Evolutionary conservation across 2,113 vertebrate genomes (phyloP), one percentile per base, ranked within the genome.

Genomic region (Syngnathus floridae): DNA sequence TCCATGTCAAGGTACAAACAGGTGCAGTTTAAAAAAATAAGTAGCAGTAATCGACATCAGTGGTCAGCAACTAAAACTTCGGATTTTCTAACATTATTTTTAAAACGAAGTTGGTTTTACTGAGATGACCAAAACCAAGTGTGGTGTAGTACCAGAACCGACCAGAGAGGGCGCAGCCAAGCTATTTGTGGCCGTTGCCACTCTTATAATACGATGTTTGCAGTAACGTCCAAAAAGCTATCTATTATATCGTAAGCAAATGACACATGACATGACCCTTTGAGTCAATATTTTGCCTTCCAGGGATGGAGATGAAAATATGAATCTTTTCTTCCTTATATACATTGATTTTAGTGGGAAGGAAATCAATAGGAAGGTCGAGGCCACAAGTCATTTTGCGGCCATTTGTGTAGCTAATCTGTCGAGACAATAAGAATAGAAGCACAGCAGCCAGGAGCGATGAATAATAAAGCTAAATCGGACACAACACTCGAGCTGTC

Each of bases 251-350:
- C 16, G 26, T 7, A 35, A 35, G 54, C 13, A 35, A 56, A 56
- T 85, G 83, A 85, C 74, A 86, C 70, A 66, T 74, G 70, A 81
- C 76, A 84, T 70, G 48, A 81, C 85, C 78, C 69, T 76, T 74
- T 64, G 60, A 78, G 77, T 83, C 76, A 36, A 78, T 78, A 62
- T 62, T 71, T 67, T 65, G 74, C 70, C 70, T 76, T 86, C 87
- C 88, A 83, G 56, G 78, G 80, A n/a, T 81, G 87, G 84, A 86
- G 78, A 89, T 84, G 73, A 82, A 88, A 86, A 87, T 71, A 89
- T 84, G 80, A 84, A 88, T 22, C 72, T 80, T 85, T 73, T 81
- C 69, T 82, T 74, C 79, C 79, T 70, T 74, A 74, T 70, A 79
- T 82, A 85, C 73, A 90, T 87, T 86, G 83, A 87, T 83, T 90